phyloP scores from a whole-genome alignment of 2,888 invertebrate species.

The Rhagonycha lutea region DNA sequence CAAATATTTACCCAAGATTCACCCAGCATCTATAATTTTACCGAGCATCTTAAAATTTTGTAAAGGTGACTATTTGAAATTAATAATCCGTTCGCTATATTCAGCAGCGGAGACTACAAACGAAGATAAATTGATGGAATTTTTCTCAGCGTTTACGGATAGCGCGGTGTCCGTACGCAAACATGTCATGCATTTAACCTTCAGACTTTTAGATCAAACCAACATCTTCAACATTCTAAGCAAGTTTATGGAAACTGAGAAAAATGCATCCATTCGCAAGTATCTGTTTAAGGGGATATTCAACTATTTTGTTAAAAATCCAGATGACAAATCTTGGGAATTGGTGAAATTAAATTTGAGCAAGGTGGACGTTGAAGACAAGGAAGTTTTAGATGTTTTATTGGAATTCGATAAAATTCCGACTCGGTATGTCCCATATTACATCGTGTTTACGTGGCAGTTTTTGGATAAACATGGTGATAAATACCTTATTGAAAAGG shows the following conservation, averaged over 20 bases:
- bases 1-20: slow-evolving; percentile 8
- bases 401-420: slow-evolving; percentile 10
- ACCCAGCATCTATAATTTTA: too few relatives aligned
- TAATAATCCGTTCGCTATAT: slow-evolving; percentile 12
- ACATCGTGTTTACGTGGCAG: slow-evolving; percentile 11
- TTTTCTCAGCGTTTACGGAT: slow-evolving; percentile 9
- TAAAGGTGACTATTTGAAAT: slow-evolving; percentile 19
- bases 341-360: slow-evolving; percentile 6
- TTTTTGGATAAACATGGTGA: slow-evolving; percentile 1
- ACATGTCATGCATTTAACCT: slow-evolving; percentile 19
- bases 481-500: background rate
- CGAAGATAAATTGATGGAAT: slow-evolving; percentile 13
- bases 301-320: slow-evolving; percentile 14
- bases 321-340: slow-evolving; percentile 9
- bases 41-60: slow-evolving; percentile 14
- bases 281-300: slow-evolving; percentile 10
- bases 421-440: background rate
- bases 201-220: slow-evolving; percentile 5
- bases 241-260: too few relatives aligned
- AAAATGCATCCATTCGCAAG: slow-evolving; percentile 11
- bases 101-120: slow-evolving; percentile 6
- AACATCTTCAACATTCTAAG: background rate
- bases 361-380: slow-evolving; percentile 3
- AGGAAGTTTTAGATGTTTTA: slow-evolving; percentile 10
- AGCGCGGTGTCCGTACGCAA: slow-evolving; percentile 22